A percentile compares a stretch with the other conserved stretches of the same genome.
These are phyloP conservation scores for Oscheius sp. DNA, from an alignment of 1,140 invertebrate species.

Conservation along the genomic window DNA sequence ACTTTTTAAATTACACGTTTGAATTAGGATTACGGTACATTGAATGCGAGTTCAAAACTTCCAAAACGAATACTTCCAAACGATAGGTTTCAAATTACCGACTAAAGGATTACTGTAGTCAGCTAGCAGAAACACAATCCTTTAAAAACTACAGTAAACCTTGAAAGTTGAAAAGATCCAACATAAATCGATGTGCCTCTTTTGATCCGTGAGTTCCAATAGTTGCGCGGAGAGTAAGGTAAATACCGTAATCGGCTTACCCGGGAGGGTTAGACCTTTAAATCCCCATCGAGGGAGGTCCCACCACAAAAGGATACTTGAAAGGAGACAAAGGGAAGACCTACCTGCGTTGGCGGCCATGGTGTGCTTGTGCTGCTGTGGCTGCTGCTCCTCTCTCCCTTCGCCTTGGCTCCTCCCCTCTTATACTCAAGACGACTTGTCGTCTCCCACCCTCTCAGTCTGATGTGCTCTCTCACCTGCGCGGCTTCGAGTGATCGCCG, in stretches of 20 bases:
- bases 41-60: too few species aligned
- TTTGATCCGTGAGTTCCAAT: too few species aligned
- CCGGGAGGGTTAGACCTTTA: neutral
- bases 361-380: neutral
- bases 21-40: too few species aligned
- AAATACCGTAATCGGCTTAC: neutral
- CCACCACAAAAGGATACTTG: too few species aligned
- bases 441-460: neutral
- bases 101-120: too few species aligned
- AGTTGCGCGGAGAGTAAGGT: too few species aligned
- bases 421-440: neutral
- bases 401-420: too few species aligned
- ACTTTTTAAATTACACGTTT: too few species aligned
- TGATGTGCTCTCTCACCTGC: neutral
- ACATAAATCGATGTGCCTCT: neutral
- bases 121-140: too few species aligned
- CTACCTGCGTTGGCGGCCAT: neutral
- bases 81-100: too few species aligned
- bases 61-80: too few species aligned
- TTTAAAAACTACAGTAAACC: too few species aligned
- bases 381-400: neutral
- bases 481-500: slow-evolving; percentile 10
- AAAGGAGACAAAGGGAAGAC: neutral
- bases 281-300: neutral
- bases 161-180: neutral